Conservation (phyloP, 2,797 vertebrate species). For the Fratercula arctica region DNA sequence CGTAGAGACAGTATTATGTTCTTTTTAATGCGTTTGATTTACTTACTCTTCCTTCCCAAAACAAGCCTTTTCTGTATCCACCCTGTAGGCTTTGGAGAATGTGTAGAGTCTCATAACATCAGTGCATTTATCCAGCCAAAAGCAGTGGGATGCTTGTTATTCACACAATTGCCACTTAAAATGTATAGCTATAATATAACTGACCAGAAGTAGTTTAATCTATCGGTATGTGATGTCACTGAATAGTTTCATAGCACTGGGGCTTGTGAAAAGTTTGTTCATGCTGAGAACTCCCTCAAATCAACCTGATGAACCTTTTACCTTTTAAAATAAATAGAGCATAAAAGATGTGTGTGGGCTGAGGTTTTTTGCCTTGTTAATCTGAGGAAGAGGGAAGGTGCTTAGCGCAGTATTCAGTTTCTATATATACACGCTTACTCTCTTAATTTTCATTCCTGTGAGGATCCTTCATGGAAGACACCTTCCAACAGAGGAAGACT, state of each 20-base stretch:
- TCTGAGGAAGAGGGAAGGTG: background rate
- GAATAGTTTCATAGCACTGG: background rate
- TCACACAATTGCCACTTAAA: background rate
- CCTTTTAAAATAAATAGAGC: constrained; percentile 10
- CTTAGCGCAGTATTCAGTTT: background rate
- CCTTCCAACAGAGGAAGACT: background rate
- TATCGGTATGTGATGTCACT: background rate
- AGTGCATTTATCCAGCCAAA: background rate
- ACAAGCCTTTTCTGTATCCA: background rate
- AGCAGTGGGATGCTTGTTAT: background rate
- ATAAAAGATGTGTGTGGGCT: background rate
- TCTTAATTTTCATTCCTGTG: background rate
- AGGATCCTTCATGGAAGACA: background rate
- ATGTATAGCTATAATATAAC: background rate
- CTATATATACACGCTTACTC: background rate
- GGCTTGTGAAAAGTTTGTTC: background rate
- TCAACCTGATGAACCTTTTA: background rate
- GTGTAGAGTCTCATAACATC: background rate
- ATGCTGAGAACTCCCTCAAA: background rate
- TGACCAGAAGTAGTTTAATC: background rate
- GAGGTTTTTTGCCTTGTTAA: background rate
- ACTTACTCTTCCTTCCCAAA: background rate
- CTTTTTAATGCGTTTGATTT: background rate
- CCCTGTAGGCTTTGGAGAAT: background rate
- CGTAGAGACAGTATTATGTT: background rate